Percentiles rank a stretch among this genome's conserved stretches.
phyloP scores from a whole-genome alignment of 2,797 vertebrate species.

The Cephalopachus bancanus region DNA sequence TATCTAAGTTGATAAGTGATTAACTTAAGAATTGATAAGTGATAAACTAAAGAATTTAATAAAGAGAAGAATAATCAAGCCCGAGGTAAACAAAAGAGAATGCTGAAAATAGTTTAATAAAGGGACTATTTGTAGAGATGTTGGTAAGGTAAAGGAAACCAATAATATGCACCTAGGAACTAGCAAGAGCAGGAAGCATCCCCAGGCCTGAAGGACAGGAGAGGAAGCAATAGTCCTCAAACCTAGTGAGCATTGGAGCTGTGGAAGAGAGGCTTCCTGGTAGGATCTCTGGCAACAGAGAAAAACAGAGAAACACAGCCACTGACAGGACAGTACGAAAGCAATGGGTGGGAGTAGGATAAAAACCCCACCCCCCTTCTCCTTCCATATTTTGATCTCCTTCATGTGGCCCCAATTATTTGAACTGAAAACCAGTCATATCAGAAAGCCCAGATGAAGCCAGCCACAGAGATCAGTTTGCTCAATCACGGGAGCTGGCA shows the following conservation, averaged over 20 bases:
- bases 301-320: neutral
- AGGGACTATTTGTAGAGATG: neutral
- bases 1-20: neutral
- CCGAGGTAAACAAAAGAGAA: neutral
- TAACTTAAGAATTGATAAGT: no score
- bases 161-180: neutral
- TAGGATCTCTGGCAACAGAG: neutral
- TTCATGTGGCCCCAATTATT: neutral
- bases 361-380: neutral
- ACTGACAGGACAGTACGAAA: neutral
- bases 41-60: neutral
- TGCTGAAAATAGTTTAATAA: neutral
- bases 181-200: neutral
- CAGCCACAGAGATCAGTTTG: neutral
- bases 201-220: neutral
- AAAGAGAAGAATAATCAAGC: neutral
- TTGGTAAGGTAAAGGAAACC: neutral
- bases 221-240: neutral
- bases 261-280: neutral
- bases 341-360: neutral
- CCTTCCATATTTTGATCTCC: neutral
- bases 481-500: neutral
- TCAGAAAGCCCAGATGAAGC: neutral
- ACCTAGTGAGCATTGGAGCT: neutral
- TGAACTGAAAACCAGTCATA: neutral